Evolutionary conservation across 2,888 invertebrate genomes (phyloP).

Genomic region (Erebia aethiops): DNA sequence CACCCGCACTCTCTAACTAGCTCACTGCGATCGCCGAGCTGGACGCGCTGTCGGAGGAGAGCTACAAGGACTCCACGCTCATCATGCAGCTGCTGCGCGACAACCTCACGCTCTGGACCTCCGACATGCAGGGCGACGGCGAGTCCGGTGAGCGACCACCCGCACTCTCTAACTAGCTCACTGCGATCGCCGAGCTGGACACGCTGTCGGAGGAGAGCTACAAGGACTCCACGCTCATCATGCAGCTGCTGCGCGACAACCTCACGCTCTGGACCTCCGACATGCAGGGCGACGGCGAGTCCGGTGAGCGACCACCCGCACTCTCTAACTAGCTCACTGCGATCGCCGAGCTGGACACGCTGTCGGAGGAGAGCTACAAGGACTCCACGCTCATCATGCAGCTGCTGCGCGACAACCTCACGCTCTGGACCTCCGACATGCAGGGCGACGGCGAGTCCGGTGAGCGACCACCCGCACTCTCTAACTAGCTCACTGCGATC

Average conservation of each 20-base stretch:
- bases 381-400: conserved; percentile 99
- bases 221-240: conserved; percentile 99
- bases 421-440: conserved; percentile 99
- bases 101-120: conserved; percentile 99
- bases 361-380: conserved; percentile 99
- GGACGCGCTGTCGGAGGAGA: conserved; percentile 98
- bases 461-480: conserved; percentile 39
- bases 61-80: conserved; percentile 99
- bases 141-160: conserved; percentile 67
- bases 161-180: no score
- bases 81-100: conserved; percentile 99
- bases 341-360: conserved; percentile 98
- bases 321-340: conserved; percentile 69
- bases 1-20: no score
- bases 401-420: conserved; percentile 98
- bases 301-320: conserved; percentile 50
- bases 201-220: conserved; percentile 99
- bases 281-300: conserved; percentile 96
- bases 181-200: conserved; percentile 98
- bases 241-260: conserved; percentile 99
- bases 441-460: conserved; percentile 92
- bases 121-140: conserved; percentile 98
- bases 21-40: conserved; percentile 99
- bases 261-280: conserved; percentile 99
- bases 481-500: conserved; percentile 84